These are phyloP conservation scores for Acanthurus leucopareius DNA, from an alignment of 2,797 vertebrate species.

Conservation along the genomic window DNA sequence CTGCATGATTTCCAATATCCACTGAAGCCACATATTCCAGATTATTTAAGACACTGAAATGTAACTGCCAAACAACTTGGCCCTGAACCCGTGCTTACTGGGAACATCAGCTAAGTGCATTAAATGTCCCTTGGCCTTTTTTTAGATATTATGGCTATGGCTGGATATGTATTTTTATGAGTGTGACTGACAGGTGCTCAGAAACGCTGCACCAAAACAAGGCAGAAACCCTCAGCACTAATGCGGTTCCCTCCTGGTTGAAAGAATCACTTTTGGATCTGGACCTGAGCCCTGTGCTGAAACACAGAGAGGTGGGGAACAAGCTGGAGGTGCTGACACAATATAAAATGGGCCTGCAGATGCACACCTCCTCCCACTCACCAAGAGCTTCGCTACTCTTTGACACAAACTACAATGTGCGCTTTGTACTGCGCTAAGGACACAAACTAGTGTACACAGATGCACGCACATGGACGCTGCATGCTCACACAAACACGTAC, in stretches of 20 bases:
- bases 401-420: constrained; percentile 72
- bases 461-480: constrained; percentile 57
- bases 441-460: constrained; percentile 46
- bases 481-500: constrained; percentile 30
- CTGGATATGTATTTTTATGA: constrained; percentile 27
- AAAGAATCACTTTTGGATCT: constrained; percentile 58
- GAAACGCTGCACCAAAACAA: constrained; percentile 32
- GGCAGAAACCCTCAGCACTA: constrained; percentile 34
- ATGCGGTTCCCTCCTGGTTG: constrained; percentile 56
- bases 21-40: neutral
- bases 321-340: constrained; percentile 74
- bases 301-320: constrained; percentile 59
- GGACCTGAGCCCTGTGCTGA: constrained; percentile 62
- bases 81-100: neutral
- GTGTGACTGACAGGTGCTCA: constrained; percentile 62
- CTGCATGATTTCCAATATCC: neutral
- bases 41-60: constrained; percentile 18
- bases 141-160: neutral
- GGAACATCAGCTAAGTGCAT: constrained; percentile 18
- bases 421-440: constrained; percentile 72
- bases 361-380: constrained; percentile 73
- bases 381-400: constrained; percentile 62
- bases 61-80: constrained; percentile 3
- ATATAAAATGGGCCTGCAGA: constrained; percentile 68
- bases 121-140: constrained; percentile 15